phyloP scores from a whole-genome alignment of 2,113 vertebrate genomes.

The Phalacrocorax pelagicus region DNA sequence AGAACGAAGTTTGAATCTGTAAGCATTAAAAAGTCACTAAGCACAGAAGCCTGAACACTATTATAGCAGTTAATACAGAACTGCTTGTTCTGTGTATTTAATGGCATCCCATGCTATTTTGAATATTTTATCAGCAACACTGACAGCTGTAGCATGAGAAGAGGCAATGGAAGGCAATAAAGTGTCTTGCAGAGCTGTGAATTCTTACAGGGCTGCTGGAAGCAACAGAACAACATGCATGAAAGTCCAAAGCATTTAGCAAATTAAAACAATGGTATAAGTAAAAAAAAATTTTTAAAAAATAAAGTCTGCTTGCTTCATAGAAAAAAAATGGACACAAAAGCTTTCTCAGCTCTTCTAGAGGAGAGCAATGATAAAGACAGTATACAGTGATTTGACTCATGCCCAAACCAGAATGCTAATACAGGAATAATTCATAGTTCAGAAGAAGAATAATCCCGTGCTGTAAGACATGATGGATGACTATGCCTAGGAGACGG shows the following conservation, averaged over 20 bases:
- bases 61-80: neutral
- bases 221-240: neutral
- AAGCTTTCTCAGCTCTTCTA: neutral
- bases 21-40: neutral
- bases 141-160: neutral
- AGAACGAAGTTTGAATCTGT: neutral
- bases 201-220: neutral
- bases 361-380: neutral
- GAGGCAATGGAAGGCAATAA: neutral
- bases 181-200: neutral
- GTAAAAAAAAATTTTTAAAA: neutral
- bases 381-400: neutral
- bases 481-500: neutral
- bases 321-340: neutral
- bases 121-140: neutral
- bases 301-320: neutral
- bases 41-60: neutral
- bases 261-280: neutral
- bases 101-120: neutral
- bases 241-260: neutral
- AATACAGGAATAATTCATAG: neutral
- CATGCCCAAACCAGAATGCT: neutral
- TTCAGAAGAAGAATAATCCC: neutral
- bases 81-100: neutral
- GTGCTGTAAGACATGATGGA: neutral